Evolutionary conservation across 1,140 invertebrate genomes (phyloP), one percentile per base, ranked within the genome.

Genomic region (Drosophila navojoa): DNA sequence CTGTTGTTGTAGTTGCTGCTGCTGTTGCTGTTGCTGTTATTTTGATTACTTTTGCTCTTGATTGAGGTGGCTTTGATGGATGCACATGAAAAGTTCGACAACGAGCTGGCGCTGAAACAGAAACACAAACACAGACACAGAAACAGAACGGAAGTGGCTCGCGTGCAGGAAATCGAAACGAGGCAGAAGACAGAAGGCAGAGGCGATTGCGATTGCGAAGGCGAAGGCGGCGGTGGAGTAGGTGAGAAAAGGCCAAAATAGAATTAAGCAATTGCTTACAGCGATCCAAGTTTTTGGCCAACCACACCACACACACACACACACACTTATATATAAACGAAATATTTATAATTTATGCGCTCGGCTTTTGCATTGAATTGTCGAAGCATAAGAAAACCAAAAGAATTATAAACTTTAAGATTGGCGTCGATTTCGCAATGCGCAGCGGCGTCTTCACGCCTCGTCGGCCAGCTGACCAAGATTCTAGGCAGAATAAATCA

Each of bases 11-110:
- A 13, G 10, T 70, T 71, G 32, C 16, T 72, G 42, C 62, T 64
- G 66, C 47, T 16, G 10, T 70, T 71, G 32, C 16, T 72, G 42
- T 69, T 64, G 66, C 47, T 79, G 59, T 68, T 72, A 64, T 79
- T 82, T 84, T 84, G 80, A 84, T 85, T 84, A 82, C 76, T 85
- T 85, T 82, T 82, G 80, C 80, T 84, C 81, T 84, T 84, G 81
- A 85, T 81, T 81, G 66, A 85, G 63, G 40, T 19, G 76, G 35
- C 54, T 74, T 70, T 85, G 64, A 74, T 85, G 60, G 70, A 71
- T 77, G 66, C 59, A 64, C 71, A 61, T 40, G 13, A 27, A 32
- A 16, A 68, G 13, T 22, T 42, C 38, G 32, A 67, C 35, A 52
- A 19, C 19, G 22, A 60, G 50, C 32, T 16, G 22, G 25, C 25